Evolutionary conservation across 2,888 invertebrate species (phyloP).

Genomic region (Scaptomyza polygonia): DNA sequence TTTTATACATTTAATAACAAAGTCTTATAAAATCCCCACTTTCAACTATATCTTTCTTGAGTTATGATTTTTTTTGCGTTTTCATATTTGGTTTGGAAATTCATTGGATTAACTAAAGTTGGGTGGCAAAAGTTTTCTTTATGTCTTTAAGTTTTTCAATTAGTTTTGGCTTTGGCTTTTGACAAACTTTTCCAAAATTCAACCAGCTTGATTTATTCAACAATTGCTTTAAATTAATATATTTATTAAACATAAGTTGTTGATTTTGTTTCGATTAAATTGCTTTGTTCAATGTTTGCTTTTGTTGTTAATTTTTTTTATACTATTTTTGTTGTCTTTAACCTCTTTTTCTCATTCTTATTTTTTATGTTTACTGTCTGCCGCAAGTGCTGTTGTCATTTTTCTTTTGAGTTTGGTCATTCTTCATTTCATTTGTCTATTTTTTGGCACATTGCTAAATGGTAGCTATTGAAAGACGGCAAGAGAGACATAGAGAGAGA

Average conservation of each 20-base stretch:
- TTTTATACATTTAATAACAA: constrained; percentile 28
- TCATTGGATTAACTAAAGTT: constrained; percentile 9
- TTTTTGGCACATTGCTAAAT: constrained; percentile 12
- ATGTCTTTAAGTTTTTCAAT: constrained; percentile 9
- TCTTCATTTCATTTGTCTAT: constrained; percentile 2
- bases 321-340: background rate
- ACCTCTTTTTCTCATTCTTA: background rate
- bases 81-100: constrained; percentile 38
- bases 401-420: background rate
- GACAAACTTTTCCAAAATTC: background rate
- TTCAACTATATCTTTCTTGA: too few species aligned
- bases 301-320: background rate
- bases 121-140: constrained; percentile 8
- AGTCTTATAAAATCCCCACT: background rate
- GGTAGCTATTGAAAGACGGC: background rate
- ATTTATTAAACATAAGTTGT: background rate
- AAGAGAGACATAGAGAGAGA: background rate
- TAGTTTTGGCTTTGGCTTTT: constrained; percentile 3
- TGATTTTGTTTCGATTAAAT: background rate
- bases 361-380: background rate
- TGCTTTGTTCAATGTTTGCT: background rate
- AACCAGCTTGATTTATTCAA: background rate
- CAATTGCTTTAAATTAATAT: background rate
- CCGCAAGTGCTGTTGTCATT: background rate
- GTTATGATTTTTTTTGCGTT: background rate